Evolutionary conservation across 1,140 invertebrate species (phyloP), one percentile per base, ranked within the genome.

Genomic region (Dufourea novaeangliae): DNA sequence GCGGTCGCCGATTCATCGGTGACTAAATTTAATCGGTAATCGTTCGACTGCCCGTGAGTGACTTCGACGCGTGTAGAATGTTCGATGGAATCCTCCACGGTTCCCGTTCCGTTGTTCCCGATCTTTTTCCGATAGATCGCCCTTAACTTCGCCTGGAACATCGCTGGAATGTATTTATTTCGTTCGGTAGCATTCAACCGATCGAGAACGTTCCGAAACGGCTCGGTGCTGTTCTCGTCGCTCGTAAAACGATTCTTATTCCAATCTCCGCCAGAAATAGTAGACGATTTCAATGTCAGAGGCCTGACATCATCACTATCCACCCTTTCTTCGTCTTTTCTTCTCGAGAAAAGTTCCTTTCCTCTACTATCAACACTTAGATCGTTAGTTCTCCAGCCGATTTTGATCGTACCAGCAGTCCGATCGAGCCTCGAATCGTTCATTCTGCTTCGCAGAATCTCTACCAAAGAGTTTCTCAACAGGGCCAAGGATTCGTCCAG

Each of bases 191-290:
- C 20, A 20, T 46, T 25, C n/a, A 12, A 44, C 39, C n/a, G 46
- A 67, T 41, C 12, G n/a, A n/a, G n/a, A 37, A n/a, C 29, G 27
- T 44, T 3, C n/a, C 4, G 25, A 61, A 1, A 1, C 7, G 27
- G 61, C 17, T 22, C n/a, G 32, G 44, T 20, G 20, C 34, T 6
- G 12, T 37, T 27, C 44, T 11, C 34, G 8, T n/a, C 17, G 37
- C 12, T 44, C n/a, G 72, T 57, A 22, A 69, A 69, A 50, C 32
- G 27, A 52, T 22, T 44, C 25, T 76, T 63, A 37, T 61, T 77
- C 14, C 25, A 12, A 14, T 44, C 34, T 54, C 80, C 52, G 12
- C 41, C 77, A 50, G 32, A 14, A 71, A 80, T 62, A 80, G 59
- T 77, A 29, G 29, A 11, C 34, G 39, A 34, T 6, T 29, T 50